A percentile compares a stretch with the other conserved stretches of the same genome.
Conservation (phyloP, 2,113 vertebrate species). For the Ophthalmolycus amberensis region DNA sequence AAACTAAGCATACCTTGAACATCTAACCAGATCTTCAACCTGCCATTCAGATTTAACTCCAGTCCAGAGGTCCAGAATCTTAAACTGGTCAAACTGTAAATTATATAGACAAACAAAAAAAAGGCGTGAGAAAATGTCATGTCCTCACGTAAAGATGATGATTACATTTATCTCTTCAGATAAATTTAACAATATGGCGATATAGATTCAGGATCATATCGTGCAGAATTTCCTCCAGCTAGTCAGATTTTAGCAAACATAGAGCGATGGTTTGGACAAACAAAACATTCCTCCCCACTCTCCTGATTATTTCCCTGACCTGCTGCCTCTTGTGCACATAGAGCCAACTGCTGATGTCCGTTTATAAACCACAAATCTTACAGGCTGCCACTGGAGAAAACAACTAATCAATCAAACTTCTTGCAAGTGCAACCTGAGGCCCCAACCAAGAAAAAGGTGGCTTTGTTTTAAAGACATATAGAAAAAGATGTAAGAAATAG, state of each 20-base stretch:
- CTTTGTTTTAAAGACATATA: not conserved
- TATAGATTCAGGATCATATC: not conserved
- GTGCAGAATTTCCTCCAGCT: not conserved
- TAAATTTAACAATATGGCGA: not conserved
- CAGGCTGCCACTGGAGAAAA: conserved; percentile 5
- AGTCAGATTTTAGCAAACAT: not conserved
- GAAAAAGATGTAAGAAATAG: not conserved
- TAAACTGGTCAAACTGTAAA: not conserved
- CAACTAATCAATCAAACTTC: conserved; percentile 9
- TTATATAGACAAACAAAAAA: not conserved
- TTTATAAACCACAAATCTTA: conserved; percentile 28
- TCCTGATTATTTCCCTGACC: not conserved
- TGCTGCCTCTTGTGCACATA: conserved; percentile 6
- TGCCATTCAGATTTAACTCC: not conserved
- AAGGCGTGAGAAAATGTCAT: not conserved
- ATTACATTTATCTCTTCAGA: not conserved
- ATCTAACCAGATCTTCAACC: not conserved
- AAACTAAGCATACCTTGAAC: not conserved
- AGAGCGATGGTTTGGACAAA: not conserved
- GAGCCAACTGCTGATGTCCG: conserved; percentile 18
- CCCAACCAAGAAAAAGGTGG: not conserved
- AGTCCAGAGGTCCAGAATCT: not conserved
- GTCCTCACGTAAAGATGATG: not conserved
- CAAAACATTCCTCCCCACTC: not conserved
- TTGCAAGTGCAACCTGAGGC: conserved; percentile 8